phyloP scores from a whole-genome alignment of 2,797 vertebrate species.

The Megalops cyprinoides region DNA sequence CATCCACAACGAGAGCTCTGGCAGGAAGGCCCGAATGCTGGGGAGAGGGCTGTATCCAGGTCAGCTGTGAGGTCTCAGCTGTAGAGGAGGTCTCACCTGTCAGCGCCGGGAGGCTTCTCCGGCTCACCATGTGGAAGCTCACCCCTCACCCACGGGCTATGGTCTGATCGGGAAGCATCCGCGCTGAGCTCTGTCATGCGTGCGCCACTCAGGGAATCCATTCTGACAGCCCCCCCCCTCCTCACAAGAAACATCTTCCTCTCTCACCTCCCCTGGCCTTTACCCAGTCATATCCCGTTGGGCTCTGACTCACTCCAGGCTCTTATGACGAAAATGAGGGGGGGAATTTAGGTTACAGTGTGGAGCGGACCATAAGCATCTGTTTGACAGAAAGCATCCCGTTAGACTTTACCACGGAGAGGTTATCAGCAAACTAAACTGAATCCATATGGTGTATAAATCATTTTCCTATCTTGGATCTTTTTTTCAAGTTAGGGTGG shows the following conservation, averaged over 20 bases:
- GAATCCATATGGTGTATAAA: neutral
- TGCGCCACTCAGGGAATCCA: slow-evolving; percentile 72
- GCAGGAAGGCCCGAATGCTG: neutral
- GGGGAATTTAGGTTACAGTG: neutral
- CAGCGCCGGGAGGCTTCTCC: slow-evolving; percentile 67
- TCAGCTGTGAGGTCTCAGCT: slow-evolving; percentile 78
- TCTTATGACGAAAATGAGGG: neutral
- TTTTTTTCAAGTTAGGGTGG: neutral
- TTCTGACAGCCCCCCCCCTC: slow-evolving; percentile 70
- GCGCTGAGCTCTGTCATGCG: slow-evolving; percentile 64
- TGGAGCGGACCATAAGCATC: neutral
- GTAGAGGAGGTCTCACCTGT: slow-evolving; percentile 77
- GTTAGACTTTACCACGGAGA: neutral
- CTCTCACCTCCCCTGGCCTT: neutral
- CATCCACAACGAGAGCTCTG: neutral
- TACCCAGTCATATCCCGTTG: neutral
- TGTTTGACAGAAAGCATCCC: neutral
- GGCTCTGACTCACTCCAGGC: neutral
- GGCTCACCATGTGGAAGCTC: slow-evolving; percentile 65
- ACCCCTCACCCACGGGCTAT: slow-evolving; percentile 66
- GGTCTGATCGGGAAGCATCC: slow-evolving; percentile 63
- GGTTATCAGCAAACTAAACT: neutral
- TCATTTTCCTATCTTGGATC: no score
- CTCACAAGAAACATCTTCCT: neutral
- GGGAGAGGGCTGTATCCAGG: slow-evolving; percentile 60